These are phyloP conservation scores for Coenobita brevimanus DNA, from an alignment of 1,140 invertebrate species.

Conservation along the genomic window DNA sequence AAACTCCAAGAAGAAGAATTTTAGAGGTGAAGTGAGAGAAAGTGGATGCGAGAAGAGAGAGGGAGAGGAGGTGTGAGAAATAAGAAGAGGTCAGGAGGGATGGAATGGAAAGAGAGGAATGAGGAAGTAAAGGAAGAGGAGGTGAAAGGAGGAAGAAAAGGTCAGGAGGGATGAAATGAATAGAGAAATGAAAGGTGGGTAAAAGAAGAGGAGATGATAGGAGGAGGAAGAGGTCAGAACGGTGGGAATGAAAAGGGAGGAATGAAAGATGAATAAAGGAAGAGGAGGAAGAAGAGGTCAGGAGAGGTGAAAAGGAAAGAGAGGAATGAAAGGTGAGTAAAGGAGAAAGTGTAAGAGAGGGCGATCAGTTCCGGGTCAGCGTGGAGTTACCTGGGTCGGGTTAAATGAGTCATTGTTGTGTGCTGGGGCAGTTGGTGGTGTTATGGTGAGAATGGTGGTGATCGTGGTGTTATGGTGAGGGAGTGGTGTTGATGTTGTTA, in stretches of 20 bases:
- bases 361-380: not conserved
- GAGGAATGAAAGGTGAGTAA: not conserved
- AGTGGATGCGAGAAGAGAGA: not conserved
- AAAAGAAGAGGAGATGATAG: not conserved
- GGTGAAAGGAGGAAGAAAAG: not conserved
- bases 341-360: no score
- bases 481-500: no score
- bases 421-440: not conserved
- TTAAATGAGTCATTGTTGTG: slow-evolving; percentile 20
- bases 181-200: not conserved
- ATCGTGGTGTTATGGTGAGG: no score
- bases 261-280: no score
- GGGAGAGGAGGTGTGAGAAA: not conserved
- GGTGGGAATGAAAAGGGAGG: no score
- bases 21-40: not conserved
- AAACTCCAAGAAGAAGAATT: no score
- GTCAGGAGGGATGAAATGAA: no score
- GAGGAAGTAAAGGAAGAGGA: not conserved
- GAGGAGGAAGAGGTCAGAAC: no score
- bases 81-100: not conserved
- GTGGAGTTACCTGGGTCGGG: not conserved
- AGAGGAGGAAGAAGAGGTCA: no score
- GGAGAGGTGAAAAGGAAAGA: not conserved
- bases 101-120: no score
- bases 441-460: no score